Conservation (phyloP, 2,113 vertebrate species). For the Pterocles gutturalis region DNA sequence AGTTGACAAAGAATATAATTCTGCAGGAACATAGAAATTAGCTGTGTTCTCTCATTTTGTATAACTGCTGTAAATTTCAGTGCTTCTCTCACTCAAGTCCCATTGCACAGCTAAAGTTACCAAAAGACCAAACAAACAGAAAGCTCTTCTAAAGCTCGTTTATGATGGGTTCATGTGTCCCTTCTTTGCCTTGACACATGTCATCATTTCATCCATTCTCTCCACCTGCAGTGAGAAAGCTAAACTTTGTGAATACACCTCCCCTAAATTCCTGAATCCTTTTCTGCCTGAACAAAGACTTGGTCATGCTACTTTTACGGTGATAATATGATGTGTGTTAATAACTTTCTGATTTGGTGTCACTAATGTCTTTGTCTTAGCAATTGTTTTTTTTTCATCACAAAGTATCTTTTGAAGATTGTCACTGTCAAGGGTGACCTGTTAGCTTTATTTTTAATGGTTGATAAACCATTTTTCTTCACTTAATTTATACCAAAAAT, state of each 20-base stretch:
- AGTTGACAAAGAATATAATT: background rate
- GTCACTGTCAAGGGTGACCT: constrained; percentile 1
- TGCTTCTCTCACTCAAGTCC: background rate
- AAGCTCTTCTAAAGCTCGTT: background rate
- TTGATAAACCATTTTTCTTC: constrained; percentile 12
- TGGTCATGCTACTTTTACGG: background rate
- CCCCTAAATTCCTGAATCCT: background rate
- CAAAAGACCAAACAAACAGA: background rate
- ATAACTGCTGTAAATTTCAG: background rate
- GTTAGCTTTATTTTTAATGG: background rate
- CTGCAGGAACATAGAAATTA: background rate
- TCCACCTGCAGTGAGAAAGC: background rate
- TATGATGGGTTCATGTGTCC: background rate
- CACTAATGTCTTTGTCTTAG: background rate
- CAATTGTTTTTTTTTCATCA: background rate
- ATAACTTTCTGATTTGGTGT: background rate
- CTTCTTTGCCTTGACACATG: background rate
- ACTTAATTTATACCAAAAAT: constrained; percentile 39
- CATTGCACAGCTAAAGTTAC: background rate
- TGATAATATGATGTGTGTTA: background rate
- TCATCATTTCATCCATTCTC: background rate
- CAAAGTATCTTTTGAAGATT: background rate
- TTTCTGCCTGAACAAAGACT: background rate
- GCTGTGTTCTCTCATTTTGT: background rate
- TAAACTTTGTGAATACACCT: background rate